Base-by-base conservation (phyloP, 2,888 invertebrate genomes). In the Lepetodrilus schrolli region DNA sequence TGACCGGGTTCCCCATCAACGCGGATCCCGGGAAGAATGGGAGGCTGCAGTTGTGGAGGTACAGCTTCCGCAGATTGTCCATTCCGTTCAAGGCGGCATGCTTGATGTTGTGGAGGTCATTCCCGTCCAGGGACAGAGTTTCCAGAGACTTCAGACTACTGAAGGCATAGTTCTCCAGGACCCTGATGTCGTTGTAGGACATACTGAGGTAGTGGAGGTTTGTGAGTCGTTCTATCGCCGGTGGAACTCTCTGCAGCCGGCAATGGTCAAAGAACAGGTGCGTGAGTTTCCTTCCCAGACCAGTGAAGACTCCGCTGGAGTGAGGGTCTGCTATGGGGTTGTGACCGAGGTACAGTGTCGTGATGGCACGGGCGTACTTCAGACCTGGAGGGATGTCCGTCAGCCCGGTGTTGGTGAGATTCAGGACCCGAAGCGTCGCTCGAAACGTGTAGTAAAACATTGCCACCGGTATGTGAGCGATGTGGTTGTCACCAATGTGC, bases 81-180 rank as follows among this genome's bases (percentile, higher is more conserved):
- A 66, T 26, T 23, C 73, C 50, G n/a, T 36, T 34, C 36, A 73
- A 73, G 3, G 73, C 73, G 10, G 49, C 26, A 26, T 66, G 49
- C 26, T 73, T 73, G 17, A 73, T 47, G 30, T n/a, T 49, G 26
- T 34, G 30, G 4, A 73, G 21, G 8, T 48, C 38, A 17, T 73
- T 73, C 4, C 21, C 20, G 48, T 73, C 49, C 10, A 73, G 73
- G 3, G 13, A 36, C 7, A 73, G 47, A 20, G 23, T 48, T 1
- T 20, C 17, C 10, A 73, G 7, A 17, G 66, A 20, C n/a, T n/a
- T 20, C 38, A 73, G 30, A 30, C 37, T 21, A 49, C 38, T 50
- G 30, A 73, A 73, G 49, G 26, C 49, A 50, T 66, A 66, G 48
- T 73, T 48, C 17, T 66, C 66, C n/a, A 73, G 30, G 10, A 66